Evolutionary conservation across 2,797 vertebrate species (phyloP).

Genomic region (Phoeniculus purpureus): DNA sequence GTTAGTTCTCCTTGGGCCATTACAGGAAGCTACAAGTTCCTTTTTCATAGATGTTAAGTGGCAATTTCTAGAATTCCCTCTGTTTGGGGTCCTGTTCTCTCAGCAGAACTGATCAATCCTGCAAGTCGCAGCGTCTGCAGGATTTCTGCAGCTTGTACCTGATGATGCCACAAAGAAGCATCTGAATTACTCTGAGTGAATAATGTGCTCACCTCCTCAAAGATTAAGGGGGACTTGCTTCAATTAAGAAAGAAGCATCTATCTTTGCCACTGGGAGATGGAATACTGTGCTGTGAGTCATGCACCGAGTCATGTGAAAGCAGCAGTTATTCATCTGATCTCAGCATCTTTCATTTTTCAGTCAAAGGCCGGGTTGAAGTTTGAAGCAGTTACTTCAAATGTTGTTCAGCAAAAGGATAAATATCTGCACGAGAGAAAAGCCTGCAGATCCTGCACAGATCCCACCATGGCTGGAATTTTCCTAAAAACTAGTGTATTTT

Average conservation of each 20-base stretch:
- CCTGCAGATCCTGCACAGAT: background rate
- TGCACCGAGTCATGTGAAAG: constrained; percentile 18
- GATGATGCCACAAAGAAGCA: background rate
- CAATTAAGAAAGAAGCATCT: constrained; percentile 53
- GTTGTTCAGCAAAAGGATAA: background rate
- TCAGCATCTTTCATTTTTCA: background rate
- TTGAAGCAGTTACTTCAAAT: background rate
- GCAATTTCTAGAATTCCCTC: background rate
- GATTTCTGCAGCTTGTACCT: background rate
- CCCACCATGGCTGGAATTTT: background rate
- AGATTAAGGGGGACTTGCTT: constrained; percentile 26
- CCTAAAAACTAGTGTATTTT: background rate
- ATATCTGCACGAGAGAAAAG: background rate
- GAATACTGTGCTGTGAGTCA: constrained; percentile 19
- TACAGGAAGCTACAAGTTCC: background rate
- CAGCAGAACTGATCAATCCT: background rate
- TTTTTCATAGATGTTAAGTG: background rate
- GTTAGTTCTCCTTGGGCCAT: background rate
- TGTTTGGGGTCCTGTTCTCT: background rate
- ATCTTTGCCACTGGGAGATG: constrained; percentile 50
- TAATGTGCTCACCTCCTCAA: background rate
- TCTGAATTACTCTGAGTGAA: background rate
- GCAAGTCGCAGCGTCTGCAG: background rate
- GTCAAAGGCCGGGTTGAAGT: background rate
- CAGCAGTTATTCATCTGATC: constrained; percentile 19